These are phyloP conservation scores for Eidolon helvum DNA, from an alignment of 2,113 vertebrate genomes.

Conservation along the genomic window DNA sequence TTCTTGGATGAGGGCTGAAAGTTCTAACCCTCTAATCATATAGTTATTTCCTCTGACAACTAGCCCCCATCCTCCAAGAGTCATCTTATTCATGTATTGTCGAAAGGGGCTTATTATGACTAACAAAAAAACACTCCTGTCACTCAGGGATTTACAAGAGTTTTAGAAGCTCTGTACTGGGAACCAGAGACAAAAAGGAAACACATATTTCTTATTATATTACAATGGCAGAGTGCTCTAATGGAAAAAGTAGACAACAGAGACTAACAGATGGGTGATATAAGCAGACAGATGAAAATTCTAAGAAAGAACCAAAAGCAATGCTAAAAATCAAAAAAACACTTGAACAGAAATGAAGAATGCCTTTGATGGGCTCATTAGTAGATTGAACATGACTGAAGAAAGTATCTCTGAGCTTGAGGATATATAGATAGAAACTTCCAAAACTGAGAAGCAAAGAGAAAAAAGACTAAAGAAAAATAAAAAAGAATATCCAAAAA, in stretches of 20 bases:
- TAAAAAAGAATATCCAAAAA: background rate
- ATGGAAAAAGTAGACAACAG: background rate
- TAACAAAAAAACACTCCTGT: background rate
- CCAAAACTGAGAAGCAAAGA: background rate
- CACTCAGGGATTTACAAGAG: background rate
- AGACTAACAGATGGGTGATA: background rate
- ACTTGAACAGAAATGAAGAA: background rate
- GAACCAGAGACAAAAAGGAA: background rate
- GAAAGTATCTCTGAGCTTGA: background rate
- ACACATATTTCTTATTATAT: background rate
- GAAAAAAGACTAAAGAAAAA: background rate
- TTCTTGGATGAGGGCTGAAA: background rate
- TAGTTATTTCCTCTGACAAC: background rate
- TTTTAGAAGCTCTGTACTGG: background rate
- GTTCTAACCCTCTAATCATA: background rate
- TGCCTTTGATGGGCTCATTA: background rate
- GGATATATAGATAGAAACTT: background rate
- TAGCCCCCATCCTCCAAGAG: background rate
- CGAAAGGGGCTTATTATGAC: background rate
- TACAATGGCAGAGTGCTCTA: background rate
- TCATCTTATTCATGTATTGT: background rate
- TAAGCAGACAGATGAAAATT: background rate
- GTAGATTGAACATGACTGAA: background rate
- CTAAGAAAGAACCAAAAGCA: background rate
- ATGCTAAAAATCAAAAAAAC: background rate